Base-by-base conservation (phyloP, 2,113 vertebrate species). In the Perca fluviatilis region DNA sequence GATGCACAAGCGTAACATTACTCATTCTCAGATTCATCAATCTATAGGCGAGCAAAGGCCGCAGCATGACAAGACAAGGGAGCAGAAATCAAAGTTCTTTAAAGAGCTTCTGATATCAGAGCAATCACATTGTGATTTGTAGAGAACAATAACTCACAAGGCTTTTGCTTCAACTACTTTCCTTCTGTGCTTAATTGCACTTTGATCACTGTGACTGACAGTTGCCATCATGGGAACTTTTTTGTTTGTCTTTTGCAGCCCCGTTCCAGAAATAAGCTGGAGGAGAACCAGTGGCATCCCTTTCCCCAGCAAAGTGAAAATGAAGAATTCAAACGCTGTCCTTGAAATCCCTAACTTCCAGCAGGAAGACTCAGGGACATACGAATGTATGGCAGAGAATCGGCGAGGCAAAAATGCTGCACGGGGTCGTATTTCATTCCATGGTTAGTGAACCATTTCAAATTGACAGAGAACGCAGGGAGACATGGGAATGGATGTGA, bases 211-310 rank as follows among this genome's bases (percentile, higher is more conserved):
- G 27, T 6, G 13, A 84, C 69, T 88, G 85, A 90, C 2, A 88
- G 78, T 69, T 54, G 74, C 84, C 90, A 79, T 80, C 74, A 61
- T 66, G 53, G 68, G 68, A 76, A 69, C 57, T 58, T 80, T 64
- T 80, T 88, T 86, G 50, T 61, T 89, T 21, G 27, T 85, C 30
- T 74, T 67, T 88, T 89, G 63, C 88, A 99, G 98, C 89, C 98
- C 98, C 0, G 95, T 99, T 43, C 98, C 98, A 84, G 96, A 96
- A 93, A 98, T 99, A 91, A 97, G 95, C 82, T 99, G 98, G 98
- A 96, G 97, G 86, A 96, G 97, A 94, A 96, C 95, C 11, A 97
- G 97, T 21, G 97, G 97, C 1, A 92, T 96, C 77, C 96, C 97
- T 0, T 97, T 99, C 77, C 95, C 97, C 47, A 95, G 93, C 79